A percentile compares a stretch with the other conserved stretches of the same genome.
These are phyloP conservation scores for Rugalucina vietnamica DNA, from an alignment of 2,888 invertebrate species.

Conservation along the genomic window DNA sequence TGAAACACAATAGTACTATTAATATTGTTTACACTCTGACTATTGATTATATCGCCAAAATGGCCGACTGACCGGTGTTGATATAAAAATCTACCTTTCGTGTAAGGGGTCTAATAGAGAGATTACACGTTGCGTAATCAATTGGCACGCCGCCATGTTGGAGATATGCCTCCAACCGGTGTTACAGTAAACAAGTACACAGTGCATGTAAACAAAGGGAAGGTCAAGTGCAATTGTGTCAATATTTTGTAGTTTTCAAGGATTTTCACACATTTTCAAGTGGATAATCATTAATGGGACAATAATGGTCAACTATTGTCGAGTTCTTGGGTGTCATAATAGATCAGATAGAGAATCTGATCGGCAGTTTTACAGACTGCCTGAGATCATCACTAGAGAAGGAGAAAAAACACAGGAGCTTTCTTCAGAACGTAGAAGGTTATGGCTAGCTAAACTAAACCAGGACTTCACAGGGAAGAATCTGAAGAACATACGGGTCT, in stretches of 20 bases:
- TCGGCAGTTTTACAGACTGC: not conserved
- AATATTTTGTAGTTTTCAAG: not conserved
- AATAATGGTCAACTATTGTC: constrained; percentile 15
- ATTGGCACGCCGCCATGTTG: constrained; percentile 15
- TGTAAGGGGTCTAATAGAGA: constrained; percentile 11
- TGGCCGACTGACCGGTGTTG: constrained; percentile 1
- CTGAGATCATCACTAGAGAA: not conserved
- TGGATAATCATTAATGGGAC: no score
- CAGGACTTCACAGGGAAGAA: constrained; percentile 31
- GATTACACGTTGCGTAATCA: constrained; percentile 5
- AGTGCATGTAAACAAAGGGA: not conserved
- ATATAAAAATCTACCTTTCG: not conserved
- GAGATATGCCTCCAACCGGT: not conserved
- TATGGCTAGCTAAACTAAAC: constrained; percentile 29
- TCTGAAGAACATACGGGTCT: constrained; percentile 19
- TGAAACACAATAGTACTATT: not conserved
- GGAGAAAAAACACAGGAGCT: constrained; percentile 6
- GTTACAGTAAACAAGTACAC: not conserved
- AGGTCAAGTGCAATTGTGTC: not conserved
- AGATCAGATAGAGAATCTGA: constrained; percentile 11
- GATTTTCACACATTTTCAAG: not conserved
- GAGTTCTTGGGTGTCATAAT: constrained; percentile 8
- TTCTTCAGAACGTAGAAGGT: constrained; percentile 9
- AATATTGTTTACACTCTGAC: not conserved
- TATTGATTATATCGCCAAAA: not conserved